phyloP scores from a whole-genome alignment of 2,888 invertebrate genomes.

The Platerodrilus igneus region DNA sequence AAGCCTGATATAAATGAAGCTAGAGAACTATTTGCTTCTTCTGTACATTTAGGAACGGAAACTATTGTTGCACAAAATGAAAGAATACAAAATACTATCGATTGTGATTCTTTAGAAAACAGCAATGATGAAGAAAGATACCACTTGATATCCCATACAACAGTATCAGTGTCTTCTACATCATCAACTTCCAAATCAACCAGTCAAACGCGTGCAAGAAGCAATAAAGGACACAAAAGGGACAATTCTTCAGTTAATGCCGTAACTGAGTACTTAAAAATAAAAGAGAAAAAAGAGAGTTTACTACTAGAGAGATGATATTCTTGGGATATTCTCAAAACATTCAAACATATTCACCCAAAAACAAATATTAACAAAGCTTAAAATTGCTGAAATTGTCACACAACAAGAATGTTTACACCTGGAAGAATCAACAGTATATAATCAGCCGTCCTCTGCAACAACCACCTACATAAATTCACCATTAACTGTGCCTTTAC shows the following conservation, averaged over 20 bases:
- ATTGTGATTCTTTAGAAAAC: too few relatives aligned
- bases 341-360: constrained; percentile 1
- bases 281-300: not conserved
- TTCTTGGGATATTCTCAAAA: not conserved
- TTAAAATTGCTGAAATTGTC: constrained; percentile 1
- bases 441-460: too few relatives aligned
- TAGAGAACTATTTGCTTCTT: not conserved
- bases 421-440: too few relatives aligned
- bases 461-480: too few relatives aligned
- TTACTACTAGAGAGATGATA: not conserved
- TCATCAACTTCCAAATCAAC: not conserved
- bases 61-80: too few relatives aligned
- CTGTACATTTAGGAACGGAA: too few relatives aligned
- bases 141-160: too few relatives aligned
- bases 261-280: constrained; percentile 1
- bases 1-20: not conserved
- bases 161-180: too few relatives aligned
- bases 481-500: too few relatives aligned
- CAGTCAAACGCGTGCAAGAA: not conserved
- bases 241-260: not conserved
- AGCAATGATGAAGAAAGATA: too few relatives aligned
- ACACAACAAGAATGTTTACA: too few relatives aligned
- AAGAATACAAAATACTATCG: too few relatives aligned
- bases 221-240: constrained; percentile 2
- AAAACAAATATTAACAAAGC: constrained; percentile 1